Evolutionary conservation across 2,797 vertebrate species (phyloP).

Genomic region (Podargus strigoides): DNA sequence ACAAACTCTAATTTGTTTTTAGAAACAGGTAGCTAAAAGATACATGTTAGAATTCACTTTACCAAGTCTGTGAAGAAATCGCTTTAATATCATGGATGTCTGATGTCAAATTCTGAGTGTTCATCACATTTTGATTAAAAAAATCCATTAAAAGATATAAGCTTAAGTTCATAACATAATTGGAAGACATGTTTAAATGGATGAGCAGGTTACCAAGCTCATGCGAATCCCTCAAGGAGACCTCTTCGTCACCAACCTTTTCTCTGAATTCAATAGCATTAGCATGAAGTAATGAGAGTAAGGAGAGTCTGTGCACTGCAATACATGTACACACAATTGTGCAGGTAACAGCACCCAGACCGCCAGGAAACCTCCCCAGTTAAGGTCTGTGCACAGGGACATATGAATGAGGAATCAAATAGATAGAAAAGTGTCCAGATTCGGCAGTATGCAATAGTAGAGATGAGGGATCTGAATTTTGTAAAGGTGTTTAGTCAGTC

Average conservation of each 20-base stretch:
- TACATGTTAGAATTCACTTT: background rate
- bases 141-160: background rate
- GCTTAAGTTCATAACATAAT: background rate
- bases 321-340: background rate
- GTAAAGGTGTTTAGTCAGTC: background rate
- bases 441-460: background rate
- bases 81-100: background rate
- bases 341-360: background rate
- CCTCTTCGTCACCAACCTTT: background rate
- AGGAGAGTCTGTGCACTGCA: background rate
- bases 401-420: background rate
- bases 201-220: background rate
- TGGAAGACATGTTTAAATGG: background rate
- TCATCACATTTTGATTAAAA: background rate
- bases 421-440: accelerated
- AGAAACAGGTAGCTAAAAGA: background rate
- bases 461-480: background rate
- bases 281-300: background rate
- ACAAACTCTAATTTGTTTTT: background rate
- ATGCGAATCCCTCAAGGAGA: background rate
- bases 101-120: background rate
- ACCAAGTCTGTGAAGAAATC: background rate
- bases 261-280: background rate
- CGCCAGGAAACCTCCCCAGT: background rate
- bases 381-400: background rate